Evolutionary conservation across 2,113 vertebrate genomes (phyloP).

Genomic region (Anhinga rufa): DNA sequence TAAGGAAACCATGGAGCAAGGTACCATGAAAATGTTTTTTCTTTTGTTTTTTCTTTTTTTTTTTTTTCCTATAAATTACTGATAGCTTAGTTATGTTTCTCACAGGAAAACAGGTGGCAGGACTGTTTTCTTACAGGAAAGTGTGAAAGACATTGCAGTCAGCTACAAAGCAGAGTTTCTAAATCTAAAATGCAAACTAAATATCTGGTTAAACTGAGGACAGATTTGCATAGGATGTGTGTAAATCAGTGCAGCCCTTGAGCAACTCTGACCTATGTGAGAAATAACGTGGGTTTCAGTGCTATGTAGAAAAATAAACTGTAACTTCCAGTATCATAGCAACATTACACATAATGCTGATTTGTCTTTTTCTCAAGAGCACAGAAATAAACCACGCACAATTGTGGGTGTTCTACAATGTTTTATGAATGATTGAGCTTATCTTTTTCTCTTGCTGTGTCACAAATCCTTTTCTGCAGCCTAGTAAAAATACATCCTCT

Average conservation of each 20-base stretch:
- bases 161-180: background rate
- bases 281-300: background rate
- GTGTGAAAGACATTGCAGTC: background rate
- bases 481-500: background rate
- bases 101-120: background rate
- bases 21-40: background rate
- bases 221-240: conserved; percentile 15
- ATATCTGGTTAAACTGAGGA: background rate
- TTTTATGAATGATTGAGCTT: background rate
- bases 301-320: background rate
- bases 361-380: background rate
- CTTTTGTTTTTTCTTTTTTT: background rate
- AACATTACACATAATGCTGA: background rate
- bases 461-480: background rate
- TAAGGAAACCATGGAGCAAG: background rate
- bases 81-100: background rate
- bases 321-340: background rate
- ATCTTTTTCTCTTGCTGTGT: background rate
- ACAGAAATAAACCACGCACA: background rate
- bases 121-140: background rate
- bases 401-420: background rate
- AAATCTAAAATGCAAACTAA: background rate
- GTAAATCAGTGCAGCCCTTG: background rate
- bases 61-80: background rate
- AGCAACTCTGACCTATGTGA: background rate